phyloP scores from a whole-genome alignment of 1,140 invertebrate genomes.

The Drosophila prosaltans region DNA sequence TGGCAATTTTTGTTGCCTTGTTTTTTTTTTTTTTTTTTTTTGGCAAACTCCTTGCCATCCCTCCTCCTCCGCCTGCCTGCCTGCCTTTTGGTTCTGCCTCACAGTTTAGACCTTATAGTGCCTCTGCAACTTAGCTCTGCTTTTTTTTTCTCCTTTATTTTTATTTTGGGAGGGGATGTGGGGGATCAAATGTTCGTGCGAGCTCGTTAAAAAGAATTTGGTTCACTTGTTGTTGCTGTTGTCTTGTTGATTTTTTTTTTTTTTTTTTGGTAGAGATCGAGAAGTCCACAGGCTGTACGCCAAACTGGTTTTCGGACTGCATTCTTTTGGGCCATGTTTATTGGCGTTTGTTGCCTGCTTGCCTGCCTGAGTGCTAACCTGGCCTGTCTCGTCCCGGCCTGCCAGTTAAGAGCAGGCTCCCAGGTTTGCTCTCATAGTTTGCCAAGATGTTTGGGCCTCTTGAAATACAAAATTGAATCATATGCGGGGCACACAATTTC shows the following conservation, averaged over 20 bases:
- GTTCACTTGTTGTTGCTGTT: conserved; percentile 73
- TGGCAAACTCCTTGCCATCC: conserved; percentile 34
- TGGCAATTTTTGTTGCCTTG: conserved; percentile 29
- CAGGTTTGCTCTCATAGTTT: conserved; percentile 22
- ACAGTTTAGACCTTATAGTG: conserved; percentile 10
- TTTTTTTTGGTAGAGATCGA: conserved; percentile 48
- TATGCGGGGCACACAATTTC: conserved; percentile 62
- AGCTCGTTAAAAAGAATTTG: conserved; percentile 82
- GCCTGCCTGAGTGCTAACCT: conserved; percentile 7
- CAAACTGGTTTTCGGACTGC: conserved; percentile 79
- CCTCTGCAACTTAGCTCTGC: conserved; percentile 38
- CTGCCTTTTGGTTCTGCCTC: background rate
- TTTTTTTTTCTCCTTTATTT: background rate
- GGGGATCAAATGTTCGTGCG: conserved; percentile 78
- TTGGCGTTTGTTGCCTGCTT: conserved; percentile 53
- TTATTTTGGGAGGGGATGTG: conserved; percentile 14
- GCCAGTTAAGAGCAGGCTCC: conserved; percentile 34
- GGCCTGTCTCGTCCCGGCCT: background rate
- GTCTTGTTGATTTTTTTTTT: conserved; percentile 37
- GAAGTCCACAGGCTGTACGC: conserved; percentile 72
- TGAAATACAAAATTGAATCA: conserved; percentile 75
- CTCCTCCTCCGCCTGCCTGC: too few relatives aligned
- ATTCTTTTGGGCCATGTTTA: conserved; percentile 80
- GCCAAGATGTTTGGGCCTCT: conserved; percentile 51
- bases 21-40: conserved; percentile 48